Conservation (phyloP, 2,888 invertebrate species). For the Diplazon laetatorius region DNA sequence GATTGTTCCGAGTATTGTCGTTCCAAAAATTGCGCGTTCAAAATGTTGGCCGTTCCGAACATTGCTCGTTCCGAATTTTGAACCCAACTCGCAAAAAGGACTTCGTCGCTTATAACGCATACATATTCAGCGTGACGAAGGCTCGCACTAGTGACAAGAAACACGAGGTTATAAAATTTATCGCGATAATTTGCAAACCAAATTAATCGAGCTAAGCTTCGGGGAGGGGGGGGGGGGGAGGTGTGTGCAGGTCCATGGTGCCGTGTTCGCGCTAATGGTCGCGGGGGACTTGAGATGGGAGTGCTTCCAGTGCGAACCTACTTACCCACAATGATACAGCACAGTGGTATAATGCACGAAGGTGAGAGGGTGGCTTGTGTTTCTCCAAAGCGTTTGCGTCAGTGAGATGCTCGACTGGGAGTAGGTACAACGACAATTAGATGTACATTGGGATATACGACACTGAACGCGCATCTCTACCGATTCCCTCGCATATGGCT, state of each 20-base stretch:
- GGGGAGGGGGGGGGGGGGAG: no score
- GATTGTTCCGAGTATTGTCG: no score
- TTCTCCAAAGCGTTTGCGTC: not conserved
- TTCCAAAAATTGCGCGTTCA: no score
- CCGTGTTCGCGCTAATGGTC: constrained; percentile 26
- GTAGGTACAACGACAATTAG: constrained; percentile 40
- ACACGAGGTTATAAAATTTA: constrained; percentile 52
- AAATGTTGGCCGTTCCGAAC: no score
- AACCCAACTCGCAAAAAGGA: constrained; percentile 25
- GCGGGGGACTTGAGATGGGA: constrained; percentile 7
- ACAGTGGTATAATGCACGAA: constrained; percentile 11
- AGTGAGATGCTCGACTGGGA: not conserved
- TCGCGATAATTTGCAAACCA: constrained; percentile 55
- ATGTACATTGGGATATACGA: not conserved
- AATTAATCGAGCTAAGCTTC: constrained; percentile 32
- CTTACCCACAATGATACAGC: not conserved
- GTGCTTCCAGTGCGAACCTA: not conserved
- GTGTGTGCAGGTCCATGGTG: not conserved
- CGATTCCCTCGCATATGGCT: constrained; percentile 9
- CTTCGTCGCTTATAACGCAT: constrained; percentile 1
- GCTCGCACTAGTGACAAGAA: constrained; percentile 24
- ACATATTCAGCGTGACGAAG: constrained; percentile 25
- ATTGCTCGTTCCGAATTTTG: no score
- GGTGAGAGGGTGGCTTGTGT: not conserved
- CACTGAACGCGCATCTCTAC: constrained; percentile 17